phyloP scores from a whole-genome alignment of 2,888 invertebrate genomes.

The Agrochola lychnidis region DNA sequence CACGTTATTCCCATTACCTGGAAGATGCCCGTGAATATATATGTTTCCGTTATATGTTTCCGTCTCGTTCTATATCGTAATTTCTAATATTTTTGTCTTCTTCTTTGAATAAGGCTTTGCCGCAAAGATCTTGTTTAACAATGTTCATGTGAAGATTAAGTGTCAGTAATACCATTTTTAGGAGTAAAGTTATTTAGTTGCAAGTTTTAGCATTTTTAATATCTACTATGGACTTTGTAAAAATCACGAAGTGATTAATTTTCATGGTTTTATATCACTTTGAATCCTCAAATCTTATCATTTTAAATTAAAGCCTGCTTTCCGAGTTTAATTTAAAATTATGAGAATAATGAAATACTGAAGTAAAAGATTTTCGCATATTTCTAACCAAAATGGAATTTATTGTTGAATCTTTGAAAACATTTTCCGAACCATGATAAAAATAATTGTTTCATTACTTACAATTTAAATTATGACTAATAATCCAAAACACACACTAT shows the following conservation, averaged over 20 bases:
- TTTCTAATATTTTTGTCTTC: slow-evolving; percentile 70
- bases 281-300: too few relatives aligned
- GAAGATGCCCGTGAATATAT: slow-evolving; percentile 77
- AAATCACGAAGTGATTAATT: background rate
- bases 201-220: background rate
- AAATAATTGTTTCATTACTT: slow-evolving; percentile 20
- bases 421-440: too few relatives aligned
- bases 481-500: slow-evolving; percentile 57
- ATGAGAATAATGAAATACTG: background rate
- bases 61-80: slow-evolving; percentile 72
- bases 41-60: slow-evolving; percentile 67
- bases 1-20: slow-evolving; percentile 86
- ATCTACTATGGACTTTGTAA: background rate
- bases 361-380: background rate
- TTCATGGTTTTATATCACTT: too few relatives aligned
- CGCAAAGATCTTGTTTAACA: slow-evolving; percentile 82
- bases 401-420: background rate
- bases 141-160: slow-evolving; percentile 67
- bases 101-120: slow-evolving; percentile 76
- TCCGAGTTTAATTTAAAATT: background rate
- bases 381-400: background rate
- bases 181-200: background rate
- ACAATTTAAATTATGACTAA: slow-evolving; percentile 29
- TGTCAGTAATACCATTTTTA: slow-evolving; percentile 56
- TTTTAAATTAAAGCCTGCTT: background rate